Percentiles rank a stretch among this genome's conserved stretches.
Evolutionary conservation across 2,113 vertebrate species (phyloP).

Genomic region (Cinclus cinclus): DNA sequence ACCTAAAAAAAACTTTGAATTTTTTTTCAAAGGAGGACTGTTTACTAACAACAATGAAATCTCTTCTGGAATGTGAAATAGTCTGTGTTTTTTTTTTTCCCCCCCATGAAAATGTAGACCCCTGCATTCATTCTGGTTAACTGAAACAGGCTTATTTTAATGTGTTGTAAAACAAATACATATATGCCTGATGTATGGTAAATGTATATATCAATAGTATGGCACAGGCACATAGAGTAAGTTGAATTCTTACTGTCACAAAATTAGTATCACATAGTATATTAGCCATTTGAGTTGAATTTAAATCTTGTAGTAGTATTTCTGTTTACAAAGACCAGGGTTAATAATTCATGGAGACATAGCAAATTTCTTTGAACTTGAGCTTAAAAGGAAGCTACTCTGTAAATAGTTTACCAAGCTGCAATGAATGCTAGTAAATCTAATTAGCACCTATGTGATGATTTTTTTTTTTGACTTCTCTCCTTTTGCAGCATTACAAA

Average conservation of each 20-base stretch:
- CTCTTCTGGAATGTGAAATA: neutral
- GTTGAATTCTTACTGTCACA: neutral
- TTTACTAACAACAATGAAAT: neutral
- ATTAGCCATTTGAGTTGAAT: neutral
- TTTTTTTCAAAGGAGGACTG: neutral
- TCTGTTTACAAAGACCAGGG: neutral
- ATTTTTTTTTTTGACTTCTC: neutral
- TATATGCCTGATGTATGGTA: neutral
- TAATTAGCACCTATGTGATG: conserved; percentile 46
- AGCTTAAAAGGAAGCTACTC: conserved; percentile 47
- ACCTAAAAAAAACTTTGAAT: neutral
- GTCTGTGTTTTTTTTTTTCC: neutral
- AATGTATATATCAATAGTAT: neutral
- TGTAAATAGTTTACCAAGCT: conserved; percentile 17
- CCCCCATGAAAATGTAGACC: neutral
- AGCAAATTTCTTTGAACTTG: conserved; percentile 43
- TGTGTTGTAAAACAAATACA: neutral
- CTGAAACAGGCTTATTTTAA: neutral
- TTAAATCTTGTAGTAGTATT: neutral
- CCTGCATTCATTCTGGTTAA: neutral
- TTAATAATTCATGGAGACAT: conserved; percentile 33
- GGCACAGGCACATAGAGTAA: neutral
- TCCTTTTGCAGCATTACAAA: conserved; percentile 16
- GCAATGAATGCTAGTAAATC: conserved; percentile 42
- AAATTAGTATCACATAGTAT: neutral